phyloP scores from a whole-genome alignment of 1,140 invertebrate species.

The Listronotus bonariensis region DNA sequence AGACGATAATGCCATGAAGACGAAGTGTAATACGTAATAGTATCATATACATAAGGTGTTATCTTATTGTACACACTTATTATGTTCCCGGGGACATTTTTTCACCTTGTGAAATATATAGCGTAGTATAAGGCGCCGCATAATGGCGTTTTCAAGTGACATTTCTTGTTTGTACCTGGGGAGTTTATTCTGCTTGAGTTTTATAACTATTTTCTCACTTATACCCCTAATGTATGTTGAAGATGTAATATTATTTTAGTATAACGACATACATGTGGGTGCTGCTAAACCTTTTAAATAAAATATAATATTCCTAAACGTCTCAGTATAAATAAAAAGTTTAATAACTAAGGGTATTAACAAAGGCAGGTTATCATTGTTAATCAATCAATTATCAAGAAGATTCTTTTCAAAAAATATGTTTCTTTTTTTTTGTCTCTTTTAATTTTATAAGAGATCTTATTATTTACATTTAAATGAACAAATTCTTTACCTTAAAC shows the following conservation, averaged over 20 bases:
- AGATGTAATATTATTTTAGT: neutral
- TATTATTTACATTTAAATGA: no score
- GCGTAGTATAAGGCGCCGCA: neutral
- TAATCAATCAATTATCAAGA: no score
- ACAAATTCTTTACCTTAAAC: no score
- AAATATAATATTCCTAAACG: no score
- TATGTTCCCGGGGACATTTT: conserved; percentile 29
- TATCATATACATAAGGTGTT: conserved; percentile 32
- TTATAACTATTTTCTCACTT: conserved; percentile 5
- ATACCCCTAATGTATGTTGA: conserved; percentile 3
- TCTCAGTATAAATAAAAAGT: no score
- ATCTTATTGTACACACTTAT: conserved; percentile 37
- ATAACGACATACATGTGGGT: neutral
- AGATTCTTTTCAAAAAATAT: no score
- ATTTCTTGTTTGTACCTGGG: conserved; percentile 2
- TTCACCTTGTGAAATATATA: conserved; percentile 10
- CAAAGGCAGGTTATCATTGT: no score
- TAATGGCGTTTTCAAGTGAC: conserved; percentile 6
- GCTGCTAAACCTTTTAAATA: no score
- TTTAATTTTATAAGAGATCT: no score
- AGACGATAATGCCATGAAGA: conserved; percentile 35
- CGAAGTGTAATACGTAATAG: conserved; percentile 35
- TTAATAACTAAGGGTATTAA: no score
- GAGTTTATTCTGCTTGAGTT: conserved; percentile 5
- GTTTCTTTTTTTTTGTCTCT: no score